Evolutionary conservation across 2,888 invertebrate genomes (phyloP), one percentile per base, ranked within the genome.

Genomic region (Diarsia dahlii): DNA sequence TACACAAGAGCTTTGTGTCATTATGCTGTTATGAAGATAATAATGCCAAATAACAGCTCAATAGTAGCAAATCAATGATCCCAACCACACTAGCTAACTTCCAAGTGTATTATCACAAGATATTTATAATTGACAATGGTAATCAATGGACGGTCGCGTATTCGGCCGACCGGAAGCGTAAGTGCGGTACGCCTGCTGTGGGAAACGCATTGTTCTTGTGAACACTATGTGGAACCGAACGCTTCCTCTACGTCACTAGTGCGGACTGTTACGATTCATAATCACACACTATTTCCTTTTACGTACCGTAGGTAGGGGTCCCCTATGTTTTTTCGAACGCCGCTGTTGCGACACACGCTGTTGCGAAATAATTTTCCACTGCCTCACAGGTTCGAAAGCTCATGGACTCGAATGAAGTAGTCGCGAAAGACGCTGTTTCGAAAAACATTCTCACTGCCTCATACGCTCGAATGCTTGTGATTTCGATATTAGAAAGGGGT

Each of bases 181-280:
- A 79, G 74, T 77, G 71, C 83, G 74, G 84, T 74, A 67, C 70
- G 82, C 79, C 76, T 74, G 84, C 86, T 86, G 91, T 93, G 92
- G 92, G 93, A 93, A 93, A 85, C 86, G 78, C 88, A 93, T 93
- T 93, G 93, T 93, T 91, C 90, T 91, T 86, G 76, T 78, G 77
- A 84, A 81, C 80, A 82, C 81, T 87, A 88, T 89, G 89, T 89
- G 88, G 91, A 88, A 90, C 89, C 86, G 81, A 89, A 86, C 81
- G 85, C 90, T 92, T 93, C 92, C 93, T 92, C 88, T 80, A 76
- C 84, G 81, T 75, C 80, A 76, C 79, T 74, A 75, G 74, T 10
- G 80, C 64, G 68, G 69, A 67, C 75, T 79, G 86, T 74, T 85
- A 78, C 78, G 56, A 79, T 74, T 81, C 81, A 84, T 87, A 87